Percentiles rank a stretch among this genome's conserved stretches.
Evolutionary conservation across 2,797 vertebrate genomes (phyloP).

Genomic region (Crocodylus rhombifer): DNA sequence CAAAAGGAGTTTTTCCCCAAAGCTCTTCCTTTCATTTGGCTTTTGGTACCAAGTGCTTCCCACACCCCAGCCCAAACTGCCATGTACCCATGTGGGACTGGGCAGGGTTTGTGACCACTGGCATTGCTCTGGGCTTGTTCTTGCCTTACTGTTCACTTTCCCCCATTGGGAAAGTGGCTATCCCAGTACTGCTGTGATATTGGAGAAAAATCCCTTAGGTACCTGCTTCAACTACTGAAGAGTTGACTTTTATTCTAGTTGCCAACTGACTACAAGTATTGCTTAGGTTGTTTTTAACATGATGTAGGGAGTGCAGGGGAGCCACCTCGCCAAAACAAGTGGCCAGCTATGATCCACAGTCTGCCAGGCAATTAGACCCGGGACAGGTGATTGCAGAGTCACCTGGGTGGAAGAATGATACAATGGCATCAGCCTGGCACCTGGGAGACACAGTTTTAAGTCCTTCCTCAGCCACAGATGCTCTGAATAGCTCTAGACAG

Average conservation of each 20-base stretch:
- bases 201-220: background rate
- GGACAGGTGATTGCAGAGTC: background rate
- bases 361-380: background rate
- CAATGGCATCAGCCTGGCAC: background rate
- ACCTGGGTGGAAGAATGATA: background rate
- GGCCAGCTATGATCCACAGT: background rate
- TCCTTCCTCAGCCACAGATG: background rate
- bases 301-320: background rate
- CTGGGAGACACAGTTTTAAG: background rate
- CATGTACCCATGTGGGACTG: background rate
- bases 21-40: background rate
- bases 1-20: background rate
- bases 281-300: background rate
- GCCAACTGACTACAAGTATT: background rate
- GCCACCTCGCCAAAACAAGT: background rate
- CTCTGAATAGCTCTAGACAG: background rate
- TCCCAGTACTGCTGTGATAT: background rate
- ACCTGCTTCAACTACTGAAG: background rate
- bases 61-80: background rate
- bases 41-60: slow-evolving; percentile 20
- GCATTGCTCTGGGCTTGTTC: background rate
- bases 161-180: background rate
- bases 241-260: background rate
- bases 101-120: background rate
- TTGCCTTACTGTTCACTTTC: background rate